Evolutionary conservation across 2,797 vertebrate genomes (phyloP), one percentile per base, ranked within the genome.

Genomic region (Syndactyla subalaris): DNA sequence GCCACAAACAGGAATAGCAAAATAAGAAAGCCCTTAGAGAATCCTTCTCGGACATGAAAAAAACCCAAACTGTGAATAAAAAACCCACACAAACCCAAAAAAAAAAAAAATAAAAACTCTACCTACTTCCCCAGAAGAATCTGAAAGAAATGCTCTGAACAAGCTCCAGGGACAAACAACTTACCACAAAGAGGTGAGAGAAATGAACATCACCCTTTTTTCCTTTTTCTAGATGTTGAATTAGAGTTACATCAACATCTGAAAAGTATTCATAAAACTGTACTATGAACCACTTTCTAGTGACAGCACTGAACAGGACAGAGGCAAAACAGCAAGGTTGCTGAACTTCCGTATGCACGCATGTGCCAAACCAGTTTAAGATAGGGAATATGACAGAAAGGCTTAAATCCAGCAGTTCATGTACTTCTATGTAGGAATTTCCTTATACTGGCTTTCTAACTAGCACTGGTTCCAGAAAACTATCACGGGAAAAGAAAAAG

Each of bases 61-160:
- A 24, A 0, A 3, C 4, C 23, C 3, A 21, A 71, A 41, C 4
- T 2, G 11, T 79, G 10, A 92, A 55, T 34, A 45, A 36, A 75
- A 70, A 49, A 0, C 3, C 2, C 1, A 14, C 16, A 46, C 6
- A 5, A 58, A 78, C 49, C 4, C 7, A n/a, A 58, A 17, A 22
- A 67, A 58, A 17, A 22, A 67, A 72, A 38, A 10, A 84, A 45
- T 4, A 26, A 57, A 22, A 1, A 18, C 2, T 4, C 7, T 10
- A 43, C 5, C 17, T 79, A n/a, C 21, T 59, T 82, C 63, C 27
- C 59, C 48, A 23, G 34, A 85, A 92, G 27, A 82, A 87, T 12
- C 13, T 38, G 17, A 10, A 88, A 12, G 14, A 12, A 85, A 63
- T 32, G 66, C 14, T 84, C 61, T 18, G 5, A 61, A 5, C 36